These are phyloP conservation scores for Chaetura pelagica DNA, from an alignment of 2,113 vertebrate genomes.

Conservation along the genomic window DNA sequence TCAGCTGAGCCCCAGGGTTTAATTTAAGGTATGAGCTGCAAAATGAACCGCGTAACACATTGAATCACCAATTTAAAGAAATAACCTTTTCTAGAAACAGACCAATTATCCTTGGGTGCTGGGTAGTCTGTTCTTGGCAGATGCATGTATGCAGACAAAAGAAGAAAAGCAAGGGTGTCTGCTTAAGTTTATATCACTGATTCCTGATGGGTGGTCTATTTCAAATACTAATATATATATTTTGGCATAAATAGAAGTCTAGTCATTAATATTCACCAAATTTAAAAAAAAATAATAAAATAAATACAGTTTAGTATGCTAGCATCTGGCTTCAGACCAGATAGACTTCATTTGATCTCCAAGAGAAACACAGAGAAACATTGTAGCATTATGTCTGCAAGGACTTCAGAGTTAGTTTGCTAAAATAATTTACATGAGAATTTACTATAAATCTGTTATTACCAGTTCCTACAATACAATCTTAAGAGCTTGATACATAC, in stretches of 20 bases:
- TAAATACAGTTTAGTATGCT: background rate
- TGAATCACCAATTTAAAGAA: constrained; percentile 59
- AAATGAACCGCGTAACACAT: constrained; percentile 31
- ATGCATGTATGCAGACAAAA: background rate
- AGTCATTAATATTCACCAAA: background rate
- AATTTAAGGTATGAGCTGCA: constrained; percentile 42
- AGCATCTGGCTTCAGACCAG: background rate
- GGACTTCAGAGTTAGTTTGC: background rate
- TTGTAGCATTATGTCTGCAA: background rate
- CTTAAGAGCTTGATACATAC: background rate
- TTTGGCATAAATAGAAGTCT: background rate
- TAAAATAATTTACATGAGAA: background rate
- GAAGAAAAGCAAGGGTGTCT: background rate
- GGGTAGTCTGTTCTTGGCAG: background rate
- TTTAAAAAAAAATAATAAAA: background rate
- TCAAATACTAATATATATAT: background rate
- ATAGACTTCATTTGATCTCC: background rate
- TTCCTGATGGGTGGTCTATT: background rate
- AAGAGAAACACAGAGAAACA: background rate
- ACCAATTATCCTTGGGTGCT: constrained; percentile 3
- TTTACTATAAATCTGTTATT: background rate
- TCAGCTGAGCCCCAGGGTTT: constrained; percentile 52
- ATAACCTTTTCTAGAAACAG: constrained; percentile 51
- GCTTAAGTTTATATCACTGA: background rate
- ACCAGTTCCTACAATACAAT: background rate